Conservation (phyloP, 2,888 invertebrate species). For the Salticus scenicus region DNA sequence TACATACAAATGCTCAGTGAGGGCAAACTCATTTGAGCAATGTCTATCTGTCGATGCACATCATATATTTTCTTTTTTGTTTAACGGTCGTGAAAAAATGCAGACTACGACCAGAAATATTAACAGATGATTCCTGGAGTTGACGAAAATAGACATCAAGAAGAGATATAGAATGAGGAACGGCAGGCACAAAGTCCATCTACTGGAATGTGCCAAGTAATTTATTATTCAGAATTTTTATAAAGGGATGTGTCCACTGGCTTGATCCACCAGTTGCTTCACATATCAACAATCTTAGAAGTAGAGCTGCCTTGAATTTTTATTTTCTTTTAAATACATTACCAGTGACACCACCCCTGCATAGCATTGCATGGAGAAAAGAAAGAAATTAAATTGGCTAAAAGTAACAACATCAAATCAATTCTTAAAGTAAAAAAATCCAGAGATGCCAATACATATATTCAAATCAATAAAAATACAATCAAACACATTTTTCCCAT, state of each 20-base stretch:
- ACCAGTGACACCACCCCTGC: slow-evolving; percentile 69
- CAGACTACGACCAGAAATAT: slow-evolving; percentile 57
- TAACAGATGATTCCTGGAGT: slow-evolving; percentile 61
- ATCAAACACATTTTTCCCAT: neutral
- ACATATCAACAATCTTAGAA: slow-evolving; percentile 44
- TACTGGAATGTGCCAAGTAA: slow-evolving; percentile 51
- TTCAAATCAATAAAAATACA: neutral
- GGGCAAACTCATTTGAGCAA: slow-evolving; percentile 68
- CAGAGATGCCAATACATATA: slow-evolving; percentile 47
- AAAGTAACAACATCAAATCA: neutral
- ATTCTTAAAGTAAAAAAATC: neutral
- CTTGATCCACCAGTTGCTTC: slow-evolving; percentile 47
- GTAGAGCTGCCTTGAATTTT: slow-evolving; percentile 63
- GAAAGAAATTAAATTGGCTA: neutral
- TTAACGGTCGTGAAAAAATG: slow-evolving; percentile 32
- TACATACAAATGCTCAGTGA: slow-evolving; percentile 67
- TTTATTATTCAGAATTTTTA: slow-evolving; percentile 54
- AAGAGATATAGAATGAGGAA: slow-evolving; percentile 69
- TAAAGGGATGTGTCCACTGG: slow-evolving; percentile 58
- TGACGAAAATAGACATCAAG: slow-evolving; percentile 68
- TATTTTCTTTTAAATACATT: slow-evolving; percentile 47
- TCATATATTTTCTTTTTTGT: slow-evolving; percentile 16
- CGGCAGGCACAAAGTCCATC: slow-evolving; percentile 50
- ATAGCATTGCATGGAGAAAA: slow-evolving; percentile 26
- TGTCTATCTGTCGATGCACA: slow-evolving; percentile 64